Conservation (phyloP, 2,888 invertebrate species). For the Himalopsyche tibetana region DNA sequence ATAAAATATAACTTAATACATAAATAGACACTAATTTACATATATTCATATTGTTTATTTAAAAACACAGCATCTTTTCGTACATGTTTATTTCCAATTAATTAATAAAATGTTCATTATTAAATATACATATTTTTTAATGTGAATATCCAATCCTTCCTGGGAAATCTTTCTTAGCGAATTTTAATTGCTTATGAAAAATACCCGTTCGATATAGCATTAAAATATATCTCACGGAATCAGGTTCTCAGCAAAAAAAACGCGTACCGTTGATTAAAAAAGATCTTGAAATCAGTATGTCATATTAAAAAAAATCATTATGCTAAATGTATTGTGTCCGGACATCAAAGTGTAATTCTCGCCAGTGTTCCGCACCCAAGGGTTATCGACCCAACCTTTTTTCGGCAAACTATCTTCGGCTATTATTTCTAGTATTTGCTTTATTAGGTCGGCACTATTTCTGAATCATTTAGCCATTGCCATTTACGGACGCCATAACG, state of each 20-base stretch:
- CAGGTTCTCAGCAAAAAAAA: background rate
- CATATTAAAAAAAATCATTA: constrained; percentile 36
- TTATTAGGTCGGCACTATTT: constrained; percentile 42
- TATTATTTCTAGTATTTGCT: constrained; percentile 37
- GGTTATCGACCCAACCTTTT: constrained; percentile 29
- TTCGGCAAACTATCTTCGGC: constrained; percentile 31
- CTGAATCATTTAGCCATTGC: constrained; percentile 8
- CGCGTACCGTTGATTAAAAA: constrained; percentile 19
- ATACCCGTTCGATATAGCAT: background rate
- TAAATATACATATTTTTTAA: too few species aligned
- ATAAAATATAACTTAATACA: too few species aligned
- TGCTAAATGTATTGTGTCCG: constrained; percentile 31
- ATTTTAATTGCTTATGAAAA: background rate
- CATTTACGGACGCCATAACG: constrained; percentile 5
- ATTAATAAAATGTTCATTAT: too few species aligned
- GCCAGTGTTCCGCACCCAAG: constrained; percentile 35
- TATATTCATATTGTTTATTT: too few species aligned
- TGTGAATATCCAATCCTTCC: background rate
- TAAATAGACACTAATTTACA: too few species aligned
- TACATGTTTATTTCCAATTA: too few species aligned
- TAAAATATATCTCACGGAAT: background rate
- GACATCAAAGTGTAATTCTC: constrained; percentile 32
- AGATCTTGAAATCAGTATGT: constrained; percentile 41
- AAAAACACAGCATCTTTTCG: too few species aligned
- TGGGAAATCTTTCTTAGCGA: background rate